These are phyloP conservation scores for Netelia fuscicornis DNA, from an alignment of 2,888 invertebrate species.

Conservation along the genomic window DNA sequence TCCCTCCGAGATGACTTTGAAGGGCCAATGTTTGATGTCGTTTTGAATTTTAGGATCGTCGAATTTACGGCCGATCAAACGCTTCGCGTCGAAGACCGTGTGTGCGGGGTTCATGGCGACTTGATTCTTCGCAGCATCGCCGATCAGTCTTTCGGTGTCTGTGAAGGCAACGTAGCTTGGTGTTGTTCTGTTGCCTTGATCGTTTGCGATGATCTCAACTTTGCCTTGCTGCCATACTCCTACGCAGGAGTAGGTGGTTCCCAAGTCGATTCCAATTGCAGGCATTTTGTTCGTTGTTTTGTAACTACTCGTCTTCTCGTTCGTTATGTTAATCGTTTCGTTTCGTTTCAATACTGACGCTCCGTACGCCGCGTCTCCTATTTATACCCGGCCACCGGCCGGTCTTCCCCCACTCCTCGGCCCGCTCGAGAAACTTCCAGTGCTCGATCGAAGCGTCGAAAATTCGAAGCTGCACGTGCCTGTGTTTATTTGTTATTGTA, in stretches of 20 bases:
- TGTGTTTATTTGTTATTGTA: not conserved
- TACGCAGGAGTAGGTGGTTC: constrained; percentile 87
- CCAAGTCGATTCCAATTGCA: constrained; percentile 87
- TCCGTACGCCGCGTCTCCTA: constrained; percentile 34
- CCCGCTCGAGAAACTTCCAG: constrained; percentile 52
- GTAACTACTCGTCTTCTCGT: constrained; percentile 22
- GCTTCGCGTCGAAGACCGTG: constrained; percentile 87
- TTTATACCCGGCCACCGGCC: constrained; percentile 61
- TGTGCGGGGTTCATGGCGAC: constrained; percentile 91
- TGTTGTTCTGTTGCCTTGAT: constrained; percentile 90
- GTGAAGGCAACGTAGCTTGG: constrained; percentile 91
- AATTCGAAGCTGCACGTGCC: not conserved
- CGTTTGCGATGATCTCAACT: constrained; percentile 84
- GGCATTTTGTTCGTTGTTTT: constrained; percentile 82
- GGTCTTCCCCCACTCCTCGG: constrained; percentile 1
- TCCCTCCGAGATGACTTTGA: constrained; percentile 88
- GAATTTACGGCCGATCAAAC: constrained; percentile 86
- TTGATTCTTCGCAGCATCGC: constrained; percentile 86
- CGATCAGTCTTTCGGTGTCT: constrained; percentile 56
- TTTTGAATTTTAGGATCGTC: constrained; percentile 90
- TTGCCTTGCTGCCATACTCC: constrained; percentile 57
- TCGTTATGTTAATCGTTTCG: constrained; percentile 59
- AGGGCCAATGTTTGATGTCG: constrained; percentile 94
- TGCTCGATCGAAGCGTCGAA: constrained; percentile 4
- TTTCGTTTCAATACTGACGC: constrained; percentile 65